These are phyloP conservation scores for Eolophus roseicapilla DNA, from an alignment of 2,113 vertebrate genomes.

Conservation along the genomic window DNA sequence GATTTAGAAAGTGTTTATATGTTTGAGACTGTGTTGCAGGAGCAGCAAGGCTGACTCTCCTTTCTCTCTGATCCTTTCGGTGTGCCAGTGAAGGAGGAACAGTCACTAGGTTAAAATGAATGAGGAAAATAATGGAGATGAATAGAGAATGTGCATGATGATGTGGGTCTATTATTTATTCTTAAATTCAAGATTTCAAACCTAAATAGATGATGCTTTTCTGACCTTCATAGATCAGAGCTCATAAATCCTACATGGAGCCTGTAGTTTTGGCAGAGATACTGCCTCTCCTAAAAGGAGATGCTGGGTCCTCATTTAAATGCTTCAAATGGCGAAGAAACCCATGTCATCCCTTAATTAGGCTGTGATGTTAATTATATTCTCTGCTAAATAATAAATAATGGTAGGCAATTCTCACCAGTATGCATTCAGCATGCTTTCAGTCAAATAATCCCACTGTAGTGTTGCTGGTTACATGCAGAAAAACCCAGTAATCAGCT, in stretches of 20 bases:
- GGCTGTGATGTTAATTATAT: not conserved
- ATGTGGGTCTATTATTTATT: not conserved
- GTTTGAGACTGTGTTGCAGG: not conserved
- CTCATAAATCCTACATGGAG: not conserved
- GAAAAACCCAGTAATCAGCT: not conserved
- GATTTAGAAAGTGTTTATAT: not conserved
- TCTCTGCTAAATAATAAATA: not conserved
- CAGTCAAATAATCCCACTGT: not conserved
- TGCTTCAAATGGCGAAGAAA: not conserved
- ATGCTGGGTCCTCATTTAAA: not conserved
- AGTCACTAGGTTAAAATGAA: not conserved
- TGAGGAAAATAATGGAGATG: not conserved
- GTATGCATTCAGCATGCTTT: not conserved
- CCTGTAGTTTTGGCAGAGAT: not conserved
- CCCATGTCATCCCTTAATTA: not conserved
- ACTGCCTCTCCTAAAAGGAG: not conserved
- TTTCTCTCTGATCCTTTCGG: not conserved
- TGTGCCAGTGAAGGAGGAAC: not conserved
- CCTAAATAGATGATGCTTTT: not conserved
- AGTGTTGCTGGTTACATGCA: not conserved
- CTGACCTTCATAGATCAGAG: not conserved
- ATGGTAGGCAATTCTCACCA: not conserved
- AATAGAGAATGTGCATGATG: not conserved
- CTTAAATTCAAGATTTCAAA: not conserved
- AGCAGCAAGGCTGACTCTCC: not conserved